phyloP scores from a whole-genome alignment of 2,888 invertebrate genomes.

The Trachelus troglodyta region DNA sequence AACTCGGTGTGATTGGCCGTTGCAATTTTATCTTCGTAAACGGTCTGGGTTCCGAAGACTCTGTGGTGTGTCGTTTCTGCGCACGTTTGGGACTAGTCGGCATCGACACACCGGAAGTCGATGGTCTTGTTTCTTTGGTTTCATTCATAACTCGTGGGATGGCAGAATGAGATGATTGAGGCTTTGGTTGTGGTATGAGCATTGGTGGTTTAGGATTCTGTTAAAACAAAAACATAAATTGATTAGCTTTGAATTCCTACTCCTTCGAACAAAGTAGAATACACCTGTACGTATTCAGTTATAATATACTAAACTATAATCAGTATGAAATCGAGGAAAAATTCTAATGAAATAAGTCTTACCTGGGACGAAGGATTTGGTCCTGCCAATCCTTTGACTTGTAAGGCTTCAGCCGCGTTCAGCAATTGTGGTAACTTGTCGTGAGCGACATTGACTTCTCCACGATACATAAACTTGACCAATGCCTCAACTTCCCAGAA shows the following conservation, averaged over 20 bases:
- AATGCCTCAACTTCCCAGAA: slow-evolving; percentile 88
- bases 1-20: slow-evolving; percentile 48
- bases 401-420: slow-evolving; percentile 85
- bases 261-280: neutral
- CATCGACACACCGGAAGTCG: slow-evolving; percentile 26
- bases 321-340: neutral
- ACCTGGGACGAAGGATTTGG: slow-evolving; percentile 60
- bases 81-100: slow-evolving; percentile 54
- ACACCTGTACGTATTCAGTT: neutral
- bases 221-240: slow-evolving; percentile 2
- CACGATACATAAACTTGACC: slow-evolving; percentile 92
- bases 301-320: neutral
- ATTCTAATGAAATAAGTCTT: slow-evolving; percentile 5
- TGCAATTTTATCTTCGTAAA: slow-evolving; percentile 61
- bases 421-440: slow-evolving; percentile 85
- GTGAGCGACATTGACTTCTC: slow-evolving; percentile 88
- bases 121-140: slow-evolving; percentile 51
- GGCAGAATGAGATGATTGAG: slow-evolving; percentile 38
- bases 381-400: slow-evolving; percentile 77
- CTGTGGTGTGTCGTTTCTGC: slow-evolving; percentile 53
- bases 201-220: slow-evolving; percentile 54
- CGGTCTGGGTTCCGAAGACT: slow-evolving; percentile 46
- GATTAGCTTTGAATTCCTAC: neutral
- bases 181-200: slow-evolving; percentile 55
- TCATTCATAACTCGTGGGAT: slow-evolving; percentile 40